These are phyloP conservation scores for Mythimna lalbum DNA, from an alignment of 2,888 invertebrate genomes.

Conservation along the genomic window DNA sequence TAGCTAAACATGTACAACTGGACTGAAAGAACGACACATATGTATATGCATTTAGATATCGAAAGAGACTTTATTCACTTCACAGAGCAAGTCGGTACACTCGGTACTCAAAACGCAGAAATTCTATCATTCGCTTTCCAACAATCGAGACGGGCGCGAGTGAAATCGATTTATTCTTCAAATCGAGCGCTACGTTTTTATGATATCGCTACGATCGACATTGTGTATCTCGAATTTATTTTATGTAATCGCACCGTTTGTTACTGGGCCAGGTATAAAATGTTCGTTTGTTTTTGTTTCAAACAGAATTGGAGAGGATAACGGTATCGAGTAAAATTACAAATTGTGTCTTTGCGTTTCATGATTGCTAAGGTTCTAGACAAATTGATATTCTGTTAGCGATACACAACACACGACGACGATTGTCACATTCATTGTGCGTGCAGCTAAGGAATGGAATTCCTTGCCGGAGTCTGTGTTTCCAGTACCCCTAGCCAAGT, in stretches of 20 bases:
- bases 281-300: constrained; percentile 30
- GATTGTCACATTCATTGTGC: too few relatives aligned
- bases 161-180: constrained; percentile 61
- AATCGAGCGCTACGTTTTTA: constrained; percentile 49
- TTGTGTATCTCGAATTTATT: constrained; percentile 44
- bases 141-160: constrained; percentile 35
- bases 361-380: background rate
- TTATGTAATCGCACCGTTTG: constrained; percentile 31
- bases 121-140: constrained; percentile 44
- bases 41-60: background rate
- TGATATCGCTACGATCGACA: constrained; percentile 45
- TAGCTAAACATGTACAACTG: constrained; percentile 6
- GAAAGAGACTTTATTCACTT: constrained; percentile 39
- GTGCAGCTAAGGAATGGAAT: too few relatives aligned
- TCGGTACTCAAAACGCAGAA: constrained; percentile 44
- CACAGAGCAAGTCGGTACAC: constrained; percentile 29
- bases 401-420: too few relatives aligned
- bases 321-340: constrained; percentile 2
- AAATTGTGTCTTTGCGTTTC: background rate
- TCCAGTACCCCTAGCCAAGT: too few relatives aligned
- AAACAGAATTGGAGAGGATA: constrained; percentile 1
- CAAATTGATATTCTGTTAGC: background rate
- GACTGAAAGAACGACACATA: constrained; percentile 11
- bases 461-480: too few relatives aligned
- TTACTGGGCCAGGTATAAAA: constrained; percentile 31